Conservation (phyloP, 2,888 invertebrate genomes). For the Melanargia galathea region DNA sequence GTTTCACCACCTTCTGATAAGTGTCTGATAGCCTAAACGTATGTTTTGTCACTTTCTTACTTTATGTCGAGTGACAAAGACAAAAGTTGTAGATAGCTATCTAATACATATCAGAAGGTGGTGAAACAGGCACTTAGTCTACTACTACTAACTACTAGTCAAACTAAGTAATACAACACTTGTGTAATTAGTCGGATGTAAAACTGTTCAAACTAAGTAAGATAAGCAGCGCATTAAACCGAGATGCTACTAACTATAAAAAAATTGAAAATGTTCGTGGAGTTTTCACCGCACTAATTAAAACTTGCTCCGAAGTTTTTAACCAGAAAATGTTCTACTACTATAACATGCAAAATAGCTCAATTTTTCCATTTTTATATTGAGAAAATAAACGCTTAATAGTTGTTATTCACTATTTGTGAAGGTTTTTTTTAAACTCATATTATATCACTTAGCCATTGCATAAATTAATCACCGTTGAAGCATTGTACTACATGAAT, state of each 20-base stretch:
- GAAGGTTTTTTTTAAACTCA: neutral
- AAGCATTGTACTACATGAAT: too few species aligned
- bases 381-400: neutral
- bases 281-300: conserved; percentile 11
- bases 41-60: too few species aligned
- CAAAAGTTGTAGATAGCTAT: too few species aligned
- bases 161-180: neutral
- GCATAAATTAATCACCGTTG: too few species aligned
- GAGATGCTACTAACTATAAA: neutral
- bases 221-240: neutral
- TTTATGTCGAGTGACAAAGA: too few species aligned
- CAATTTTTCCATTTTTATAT: neutral
- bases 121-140: too few species aligned
- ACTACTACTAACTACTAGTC: too few species aligned
- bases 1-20: too few species aligned
- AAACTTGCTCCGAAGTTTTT: conserved; percentile 1
- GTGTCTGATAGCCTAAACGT: too few species aligned
- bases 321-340: neutral
- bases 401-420: neutral
- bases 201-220: neutral
- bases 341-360: neutral
- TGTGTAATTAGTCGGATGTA: neutral
- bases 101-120: too few species aligned
- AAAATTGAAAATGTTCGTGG: conserved; percentile 2
- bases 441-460: neutral